Evolutionary conservation across 2,797 vertebrate genomes (phyloP).

Genomic region (Myripristis jacobus): DNA sequence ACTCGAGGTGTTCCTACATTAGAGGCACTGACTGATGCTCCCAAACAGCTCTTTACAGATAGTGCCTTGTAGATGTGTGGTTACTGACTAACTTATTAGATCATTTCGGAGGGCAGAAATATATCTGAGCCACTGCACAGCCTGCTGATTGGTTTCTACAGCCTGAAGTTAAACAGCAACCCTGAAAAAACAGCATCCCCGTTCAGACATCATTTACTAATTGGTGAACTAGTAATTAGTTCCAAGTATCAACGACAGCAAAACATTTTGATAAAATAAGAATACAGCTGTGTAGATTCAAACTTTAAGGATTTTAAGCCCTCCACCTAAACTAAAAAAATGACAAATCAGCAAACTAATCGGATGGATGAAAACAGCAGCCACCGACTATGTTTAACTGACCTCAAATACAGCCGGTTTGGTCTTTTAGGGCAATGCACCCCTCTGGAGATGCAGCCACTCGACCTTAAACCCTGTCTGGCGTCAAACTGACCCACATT

Average conservation of each 20-base stretch:
- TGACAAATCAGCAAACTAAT: neutral
- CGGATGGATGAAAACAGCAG: conserved; percentile 20
- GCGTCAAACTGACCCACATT: conserved; percentile 68
- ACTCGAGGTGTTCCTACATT: too few species aligned
- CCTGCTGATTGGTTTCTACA: neutral
- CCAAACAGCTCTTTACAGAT: too few species aligned
- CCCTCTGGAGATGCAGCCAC: conserved; percentile 44
- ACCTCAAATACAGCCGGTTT: conserved; percentile 39
- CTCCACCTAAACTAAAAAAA: neutral
- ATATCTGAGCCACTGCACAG: neutral
- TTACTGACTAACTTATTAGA: neutral
- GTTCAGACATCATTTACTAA: neutral
- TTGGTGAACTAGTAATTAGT: neutral
- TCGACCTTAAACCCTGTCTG: conserved; percentile 57
- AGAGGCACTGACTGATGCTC: too few species aligned
- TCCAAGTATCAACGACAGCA: neutral
- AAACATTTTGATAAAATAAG: neutral
- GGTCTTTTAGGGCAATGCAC: conserved; percentile 38
- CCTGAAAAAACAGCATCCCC: too few species aligned
- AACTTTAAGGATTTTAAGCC: neutral
- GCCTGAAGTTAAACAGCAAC: too few species aligned
- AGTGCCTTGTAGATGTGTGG: too few species aligned
- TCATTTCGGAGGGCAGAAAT: neutral
- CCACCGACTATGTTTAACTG: conserved; percentile 43
- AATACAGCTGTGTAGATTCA: neutral